Evolutionary conservation across 2,888 invertebrate species (phyloP).

Genomic region (Megamerina dolium): DNA sequence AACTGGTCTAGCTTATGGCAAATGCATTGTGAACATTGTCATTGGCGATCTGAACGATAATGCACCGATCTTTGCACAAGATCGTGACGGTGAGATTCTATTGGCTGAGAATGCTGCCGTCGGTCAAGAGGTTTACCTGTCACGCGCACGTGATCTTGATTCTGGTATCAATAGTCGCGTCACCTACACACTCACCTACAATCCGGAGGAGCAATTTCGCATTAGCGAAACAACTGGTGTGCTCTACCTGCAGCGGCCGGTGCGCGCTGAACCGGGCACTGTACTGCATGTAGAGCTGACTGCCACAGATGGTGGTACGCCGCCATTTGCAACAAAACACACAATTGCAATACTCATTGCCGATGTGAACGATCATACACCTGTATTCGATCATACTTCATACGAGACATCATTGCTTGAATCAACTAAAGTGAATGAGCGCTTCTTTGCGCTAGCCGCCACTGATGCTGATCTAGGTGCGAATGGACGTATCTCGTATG

Average conservation of each 20-base stretch:
- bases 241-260: conserved; percentile 76
- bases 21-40: conserved; percentile 72
- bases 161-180: conserved; percentile 83
- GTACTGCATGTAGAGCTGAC: conserved; percentile 69
- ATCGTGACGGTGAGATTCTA: conserved; percentile 66
- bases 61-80: conserved; percentile 73
- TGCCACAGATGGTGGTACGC: conserved; percentile 78
- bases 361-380: conserved; percentile 94
- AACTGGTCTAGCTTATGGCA: conserved; percentile 68
- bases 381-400: conserved; percentile 84
- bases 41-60: conserved; percentile 89
- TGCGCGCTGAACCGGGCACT: conserved; percentile 68
- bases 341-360: conserved; percentile 66
- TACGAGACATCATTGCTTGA: conserved; percentile 90
- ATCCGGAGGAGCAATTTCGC: conserved; percentile 74
- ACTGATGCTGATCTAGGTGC: conserved; percentile 79
- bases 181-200: conserved; percentile 72
- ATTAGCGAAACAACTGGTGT: conserved; percentile 84
- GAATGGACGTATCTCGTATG: conserved; percentile 74
- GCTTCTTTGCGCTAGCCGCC: conserved; percentile 85
- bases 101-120: conserved; percentile 87
- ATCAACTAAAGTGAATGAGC: conserved; percentile 82
- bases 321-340: conserved; percentile 69
- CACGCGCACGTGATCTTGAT: conserved; percentile 81
- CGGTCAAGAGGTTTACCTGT: conserved; percentile 86